Evolutionary conservation across 2,888 invertebrate genomes (phyloP).

Genomic region (Entomobrya multifasciata): DNA sequence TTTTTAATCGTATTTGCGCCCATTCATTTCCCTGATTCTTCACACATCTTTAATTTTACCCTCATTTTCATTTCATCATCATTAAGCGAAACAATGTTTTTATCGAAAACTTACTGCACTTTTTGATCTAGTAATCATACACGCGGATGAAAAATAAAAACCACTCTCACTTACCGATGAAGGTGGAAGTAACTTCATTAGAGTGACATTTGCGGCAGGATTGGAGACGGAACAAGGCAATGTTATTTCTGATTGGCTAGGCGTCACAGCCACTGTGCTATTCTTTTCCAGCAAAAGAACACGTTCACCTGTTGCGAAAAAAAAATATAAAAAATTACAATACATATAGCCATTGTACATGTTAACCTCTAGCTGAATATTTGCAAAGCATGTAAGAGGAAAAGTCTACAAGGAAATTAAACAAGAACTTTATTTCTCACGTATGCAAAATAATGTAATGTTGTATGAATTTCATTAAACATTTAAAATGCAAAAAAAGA

Average conservation of each 20-base stretch:
- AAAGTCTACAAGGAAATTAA: neutral
- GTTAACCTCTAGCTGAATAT: neutral
- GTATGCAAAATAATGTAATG: neutral
- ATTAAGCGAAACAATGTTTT: constrained; percentile 16
- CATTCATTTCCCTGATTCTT: constrained; percentile 30
- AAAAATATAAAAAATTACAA: neutral
- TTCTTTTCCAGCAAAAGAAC: constrained; percentile 72
- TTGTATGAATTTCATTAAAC: no score
- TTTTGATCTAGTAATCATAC: neutral
- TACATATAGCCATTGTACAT: neutral
- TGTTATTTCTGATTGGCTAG: constrained; percentile 46
- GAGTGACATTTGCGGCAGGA: constrained; percentile 71
- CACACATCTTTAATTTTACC: constrained; percentile 15
- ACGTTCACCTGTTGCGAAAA: constrained; percentile 63
- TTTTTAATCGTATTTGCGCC: constrained; percentile 18
- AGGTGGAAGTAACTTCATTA: constrained; percentile 70
- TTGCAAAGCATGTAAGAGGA: no score
- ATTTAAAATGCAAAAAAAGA: no score
- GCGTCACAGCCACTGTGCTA: constrained; percentile 61
- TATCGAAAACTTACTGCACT: neutral
- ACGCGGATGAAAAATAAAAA: neutral
- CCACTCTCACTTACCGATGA: constrained; percentile 66
- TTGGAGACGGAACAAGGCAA: constrained; percentile 73
- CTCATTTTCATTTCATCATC: constrained; percentile 63
- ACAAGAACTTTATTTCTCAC: neutral